Conservation (phyloP, 2,888 invertebrate species). For the Siphonodentalium dalli region DNA sequence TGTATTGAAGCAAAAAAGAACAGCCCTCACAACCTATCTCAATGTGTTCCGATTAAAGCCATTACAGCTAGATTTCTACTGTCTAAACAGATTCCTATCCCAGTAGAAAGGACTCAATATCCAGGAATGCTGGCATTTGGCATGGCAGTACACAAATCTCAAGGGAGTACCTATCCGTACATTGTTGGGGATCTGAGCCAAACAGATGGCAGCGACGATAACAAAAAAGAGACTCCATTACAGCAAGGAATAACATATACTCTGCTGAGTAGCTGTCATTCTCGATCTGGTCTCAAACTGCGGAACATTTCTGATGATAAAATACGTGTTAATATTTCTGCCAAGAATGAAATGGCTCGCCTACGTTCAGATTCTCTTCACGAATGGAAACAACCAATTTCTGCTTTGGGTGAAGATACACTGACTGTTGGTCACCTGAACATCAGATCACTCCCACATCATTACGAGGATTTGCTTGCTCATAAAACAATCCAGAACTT, state of each 20-base stretch:
- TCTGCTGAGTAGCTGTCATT: slow-evolving; percentile 17
- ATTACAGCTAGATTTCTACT: slow-evolving; percentile 8
- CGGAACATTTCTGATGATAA: slow-evolving; percentile 10
- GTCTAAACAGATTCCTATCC: not conserved
- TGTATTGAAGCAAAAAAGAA: slow-evolving; percentile 3
- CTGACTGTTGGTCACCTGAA: slow-evolving; percentile 15
- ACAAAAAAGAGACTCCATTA: slow-evolving; percentile 6
- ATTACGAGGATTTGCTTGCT: slow-evolving; percentile 9
- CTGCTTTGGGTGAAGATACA: too few species aligned
- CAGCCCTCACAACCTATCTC: slow-evolving; percentile 8
- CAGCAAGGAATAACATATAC: slow-evolving; percentile 22
- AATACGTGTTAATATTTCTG: slow-evolving; percentile 16
- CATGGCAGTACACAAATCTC: slow-evolving; percentile 18
- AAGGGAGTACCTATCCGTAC: slow-evolving; percentile 16
- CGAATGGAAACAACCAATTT: slow-evolving; percentile 11
- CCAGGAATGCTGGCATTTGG: slow-evolving; percentile 18
- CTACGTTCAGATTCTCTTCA: slow-evolving; percentile 11
- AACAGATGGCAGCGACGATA: too few species aligned
- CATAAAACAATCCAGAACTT: too few species aligned
- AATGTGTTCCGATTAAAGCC: slow-evolving; percentile 17
- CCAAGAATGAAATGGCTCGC: slow-evolving; percentile 14
- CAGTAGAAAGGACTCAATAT: slow-evolving; percentile 20
- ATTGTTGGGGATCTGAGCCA: slow-evolving; percentile 11
- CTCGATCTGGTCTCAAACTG: slow-evolving; percentile 10
- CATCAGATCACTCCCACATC: slow-evolving; percentile 14